Evolutionary conservation across 2,113 vertebrate species (phyloP).

Genomic region (Eulemur rufifrons): DNA sequence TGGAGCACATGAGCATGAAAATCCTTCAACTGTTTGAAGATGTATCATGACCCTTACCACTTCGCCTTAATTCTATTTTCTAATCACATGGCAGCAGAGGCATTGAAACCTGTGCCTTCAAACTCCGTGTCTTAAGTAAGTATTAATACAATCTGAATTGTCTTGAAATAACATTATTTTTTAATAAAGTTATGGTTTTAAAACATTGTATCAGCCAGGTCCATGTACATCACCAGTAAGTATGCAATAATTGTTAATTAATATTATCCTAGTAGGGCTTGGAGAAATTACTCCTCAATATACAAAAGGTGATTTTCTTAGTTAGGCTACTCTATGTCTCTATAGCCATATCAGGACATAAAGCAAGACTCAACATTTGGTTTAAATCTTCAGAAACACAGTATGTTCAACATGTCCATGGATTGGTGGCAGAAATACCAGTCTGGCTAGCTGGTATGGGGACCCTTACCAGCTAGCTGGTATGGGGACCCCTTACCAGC

Average conservation of each 20-base stretch:
- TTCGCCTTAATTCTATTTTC: slow-evolving; percentile 21
- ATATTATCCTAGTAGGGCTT: neutral
- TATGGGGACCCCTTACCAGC: too few species aligned
- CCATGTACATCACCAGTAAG: neutral
- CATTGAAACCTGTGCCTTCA: neutral
- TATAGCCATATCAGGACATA: neutral
- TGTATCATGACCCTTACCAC: neutral
- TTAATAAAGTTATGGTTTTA: neutral
- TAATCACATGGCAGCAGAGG: neutral
- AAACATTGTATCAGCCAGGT: neutral
- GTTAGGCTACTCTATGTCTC: neutral
- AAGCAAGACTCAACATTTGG: neutral
- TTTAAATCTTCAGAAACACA: neutral
- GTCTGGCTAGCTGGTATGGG: neutral
- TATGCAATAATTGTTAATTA: neutral
- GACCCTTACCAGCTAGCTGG: too few species aligned
- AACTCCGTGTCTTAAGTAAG: neutral
- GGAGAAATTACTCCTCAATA: neutral
- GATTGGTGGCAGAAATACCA: neutral
- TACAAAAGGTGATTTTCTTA: neutral
- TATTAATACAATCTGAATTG: neutral
- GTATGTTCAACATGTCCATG: neutral
- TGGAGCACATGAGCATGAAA: neutral
- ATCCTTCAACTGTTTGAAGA: neutral
- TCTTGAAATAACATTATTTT: neutral